Base-by-base conservation (phyloP, 2,888 invertebrate species). In the Dryocosmus kuriphilus region DNA sequence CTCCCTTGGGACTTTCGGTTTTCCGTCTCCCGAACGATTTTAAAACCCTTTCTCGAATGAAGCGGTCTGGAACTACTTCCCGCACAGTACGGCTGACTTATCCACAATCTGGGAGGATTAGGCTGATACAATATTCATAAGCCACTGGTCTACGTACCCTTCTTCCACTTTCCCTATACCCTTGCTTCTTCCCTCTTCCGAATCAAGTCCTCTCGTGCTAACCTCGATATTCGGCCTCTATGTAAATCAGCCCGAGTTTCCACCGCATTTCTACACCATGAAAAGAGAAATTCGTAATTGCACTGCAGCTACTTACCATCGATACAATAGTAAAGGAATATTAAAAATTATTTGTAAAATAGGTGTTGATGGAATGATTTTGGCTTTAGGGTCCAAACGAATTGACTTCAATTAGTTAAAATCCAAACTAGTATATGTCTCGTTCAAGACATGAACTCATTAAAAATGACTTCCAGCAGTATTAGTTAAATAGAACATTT, bases 121-220 rank as follows among this genome's bases (percentile, higher is more conserved):
- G 88, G 81, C 86, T 89, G 89, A 89, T 89, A 89, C 88, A 89
- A 89, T 89, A 89, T 89, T 89, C 89, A 89, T 89, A 89, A 89
- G 88, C 87, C 86, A 84, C 85, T 81, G 82, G 82, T 83, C 80
- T 76, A 78, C 82, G n/a, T 51, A 51, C 51, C 80, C 82, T 81
- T 78, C 76, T 82, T 76, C 71, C 79, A 62, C 75, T 77, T 57
- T 78, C 75, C 38, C 74, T 60, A 24, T 32, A 35, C 35, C 74
- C 60, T 74, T 57, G 16, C 74, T 67, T 67, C 67, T 67, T 67
- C 67, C 67, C 67, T 67, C 67, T 67, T 67, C 27, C 19, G 46
- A 41, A 67, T 67, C 67, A 67, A 67, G 67, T 67, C 46, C 74
- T 27, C 60, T 57, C 38, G 38, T 30, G 16, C 57, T 74, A 65